A percentile compares a stretch with the other conserved stretches of the same genome.
These are phyloP conservation scores for Falco columbarius DNA, from an alignment of 2,797 vertebrate species.

Conservation along the genomic window DNA sequence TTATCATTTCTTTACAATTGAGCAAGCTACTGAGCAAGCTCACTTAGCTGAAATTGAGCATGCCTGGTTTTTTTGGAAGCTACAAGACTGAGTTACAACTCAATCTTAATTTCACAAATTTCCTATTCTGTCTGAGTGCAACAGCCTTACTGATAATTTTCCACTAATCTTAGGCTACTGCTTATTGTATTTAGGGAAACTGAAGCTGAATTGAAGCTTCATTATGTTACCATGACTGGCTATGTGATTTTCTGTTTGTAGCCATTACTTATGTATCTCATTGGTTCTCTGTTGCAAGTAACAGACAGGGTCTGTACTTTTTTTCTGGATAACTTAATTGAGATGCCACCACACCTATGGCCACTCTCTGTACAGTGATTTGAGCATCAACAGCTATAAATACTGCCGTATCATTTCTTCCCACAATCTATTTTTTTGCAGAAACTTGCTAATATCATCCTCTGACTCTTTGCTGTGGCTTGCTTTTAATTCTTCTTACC, in stretches of 20 bases:
- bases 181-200: not conserved
- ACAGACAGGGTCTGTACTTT: not conserved
- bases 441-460: not conserved
- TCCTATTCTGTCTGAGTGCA: not conserved
- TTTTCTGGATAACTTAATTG: not conserved
- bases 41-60: not conserved
- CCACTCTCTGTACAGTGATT: not conserved
- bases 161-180: not conserved
- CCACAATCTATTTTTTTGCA: not conserved
- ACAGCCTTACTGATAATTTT: not conserved
- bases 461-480: not conserved
- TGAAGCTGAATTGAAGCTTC: not conserved
- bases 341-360: not conserved
- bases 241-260: not conserved
- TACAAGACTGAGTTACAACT: not conserved
- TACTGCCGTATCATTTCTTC: not conserved
- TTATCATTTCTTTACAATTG: not conserved
- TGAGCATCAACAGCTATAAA: not conserved
- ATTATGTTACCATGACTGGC: not conserved
- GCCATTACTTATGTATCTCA: not conserved
- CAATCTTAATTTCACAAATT: not conserved
- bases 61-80: not conserved
- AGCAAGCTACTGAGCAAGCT: not conserved
- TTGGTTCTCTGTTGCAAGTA: not conserved
- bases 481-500: not conserved